These are phyloP conservation scores for Koerneria pararmatus DNA, from an alignment of 2,888 invertebrate species.

Conservation along the genomic window DNA sequence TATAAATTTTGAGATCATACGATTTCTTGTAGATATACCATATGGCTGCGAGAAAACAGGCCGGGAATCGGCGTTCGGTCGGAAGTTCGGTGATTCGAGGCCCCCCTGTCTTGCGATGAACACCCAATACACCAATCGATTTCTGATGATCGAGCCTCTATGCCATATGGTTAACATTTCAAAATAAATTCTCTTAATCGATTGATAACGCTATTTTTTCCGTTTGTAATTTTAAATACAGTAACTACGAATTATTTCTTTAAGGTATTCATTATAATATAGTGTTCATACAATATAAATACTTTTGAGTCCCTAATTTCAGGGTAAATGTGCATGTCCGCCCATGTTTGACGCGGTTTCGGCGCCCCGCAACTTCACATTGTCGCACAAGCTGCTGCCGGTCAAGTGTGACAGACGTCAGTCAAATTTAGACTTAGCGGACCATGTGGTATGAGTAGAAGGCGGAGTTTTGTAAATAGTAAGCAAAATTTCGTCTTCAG, in stretches of 20 bases:
- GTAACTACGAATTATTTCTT: no score
- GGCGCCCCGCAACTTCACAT: constrained; percentile 31
- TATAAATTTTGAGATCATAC: no score
- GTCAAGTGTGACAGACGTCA: constrained; percentile 54
- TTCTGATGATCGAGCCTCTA: constrained; percentile 11
- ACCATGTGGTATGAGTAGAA: no score
- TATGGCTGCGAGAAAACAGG: no score
- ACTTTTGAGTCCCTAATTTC: constrained; percentile 24
- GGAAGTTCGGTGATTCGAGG: no score
- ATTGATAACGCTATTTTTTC: not conserved
- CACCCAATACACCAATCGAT: constrained; percentile 17
- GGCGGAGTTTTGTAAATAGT: no score
- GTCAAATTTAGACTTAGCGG: constrained; percentile 13
- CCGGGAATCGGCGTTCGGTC: no score
- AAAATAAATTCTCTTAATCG: not conserved
- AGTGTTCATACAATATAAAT: no score
- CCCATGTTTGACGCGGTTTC: constrained; percentile 49
- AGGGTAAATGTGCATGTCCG: constrained; percentile 53
- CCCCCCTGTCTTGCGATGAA: constrained; percentile 23
- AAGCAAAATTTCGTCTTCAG: no score
- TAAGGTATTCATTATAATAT: not conserved
- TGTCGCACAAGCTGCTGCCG: constrained; percentile 42
- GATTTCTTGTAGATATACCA: no score
- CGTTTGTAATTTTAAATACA: no score
- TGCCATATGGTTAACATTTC: constrained; percentile 17